These are phyloP conservation scores for Autographa gamma DNA, from an alignment of 2,888 invertebrate species.

Conservation along the genomic window DNA sequence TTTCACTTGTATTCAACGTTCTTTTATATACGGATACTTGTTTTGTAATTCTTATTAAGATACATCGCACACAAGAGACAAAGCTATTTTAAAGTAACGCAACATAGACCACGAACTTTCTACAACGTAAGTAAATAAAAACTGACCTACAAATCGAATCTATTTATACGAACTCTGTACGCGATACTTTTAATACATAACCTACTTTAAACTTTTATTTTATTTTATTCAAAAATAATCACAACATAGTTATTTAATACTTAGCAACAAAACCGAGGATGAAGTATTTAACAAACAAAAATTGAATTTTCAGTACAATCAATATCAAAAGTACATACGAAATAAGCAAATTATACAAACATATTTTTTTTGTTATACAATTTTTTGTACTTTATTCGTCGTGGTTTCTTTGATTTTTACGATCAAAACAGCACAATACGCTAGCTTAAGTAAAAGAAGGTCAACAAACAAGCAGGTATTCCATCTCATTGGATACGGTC, in stretches of 20 bases:
- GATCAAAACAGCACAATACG: neutral
- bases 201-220: neutral
- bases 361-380: no score
- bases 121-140: neutral
- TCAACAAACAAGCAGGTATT: neutral
- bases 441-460: neutral
- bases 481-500: neutral
- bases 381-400: no score
- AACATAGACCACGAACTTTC: neutral
- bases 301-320: no score
- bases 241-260: no score
- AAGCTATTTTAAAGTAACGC: neutral
- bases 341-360: no score
- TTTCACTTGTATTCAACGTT: conserved; percentile 37
- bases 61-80: neutral
- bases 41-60: conserved; percentile 27
- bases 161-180: neutral
- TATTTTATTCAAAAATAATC: neutral
- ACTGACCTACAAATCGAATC: neutral
- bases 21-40: conserved; percentile 3
- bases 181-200: neutral
- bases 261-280: no score
- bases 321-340: no score
- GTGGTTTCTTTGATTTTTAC: neutral
- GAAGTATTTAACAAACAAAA: no score